A percentile compares a stretch with the other conserved stretches of the same genome.
Evolutionary conservation across 2,113 vertebrate species (phyloP).

Genomic region (Erpornis zantholeuca): DNA sequence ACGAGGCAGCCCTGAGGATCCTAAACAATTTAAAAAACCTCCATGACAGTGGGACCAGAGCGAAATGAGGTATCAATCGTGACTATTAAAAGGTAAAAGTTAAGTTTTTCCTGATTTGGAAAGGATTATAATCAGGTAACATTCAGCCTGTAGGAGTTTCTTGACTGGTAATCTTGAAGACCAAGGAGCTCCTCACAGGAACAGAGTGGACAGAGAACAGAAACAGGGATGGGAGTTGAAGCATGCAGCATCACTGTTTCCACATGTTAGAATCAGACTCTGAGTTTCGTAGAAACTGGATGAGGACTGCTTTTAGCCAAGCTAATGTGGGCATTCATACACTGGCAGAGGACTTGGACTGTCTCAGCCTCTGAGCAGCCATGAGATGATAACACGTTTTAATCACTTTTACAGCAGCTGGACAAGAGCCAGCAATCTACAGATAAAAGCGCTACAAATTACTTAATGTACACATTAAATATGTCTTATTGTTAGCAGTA

Average conservation of each 20-base stretch:
- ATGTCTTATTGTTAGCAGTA: not conserved
- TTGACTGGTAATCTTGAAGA: not conserved
- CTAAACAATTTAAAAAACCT: not conserved
- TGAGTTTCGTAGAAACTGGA: not conserved
- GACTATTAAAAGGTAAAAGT: not conserved
- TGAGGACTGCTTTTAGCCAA: not conserved
- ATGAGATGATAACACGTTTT: not conserved
- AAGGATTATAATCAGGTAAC: not conserved
- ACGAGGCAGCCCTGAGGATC: not conserved
- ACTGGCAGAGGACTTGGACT: not conserved
- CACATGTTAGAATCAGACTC: not conserved
- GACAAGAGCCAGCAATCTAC: not conserved
- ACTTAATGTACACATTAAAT: not conserved
- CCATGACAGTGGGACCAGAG: not conserved
- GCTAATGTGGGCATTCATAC: not conserved
- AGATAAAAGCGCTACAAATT: constrained; percentile 3
- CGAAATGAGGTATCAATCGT: not conserved
- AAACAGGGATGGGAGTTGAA: not conserved
- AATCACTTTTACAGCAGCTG: constrained; percentile 7
- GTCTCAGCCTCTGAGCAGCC: not conserved
- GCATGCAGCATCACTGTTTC: not conserved
- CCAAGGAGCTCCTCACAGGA: not conserved
- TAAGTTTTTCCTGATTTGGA: not conserved
- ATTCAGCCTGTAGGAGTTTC: not conserved
- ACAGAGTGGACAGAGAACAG: not conserved